phyloP scores from a whole-genome alignment of 2,113 vertebrate species.

The Ceuthmochares aereus region DNA sequence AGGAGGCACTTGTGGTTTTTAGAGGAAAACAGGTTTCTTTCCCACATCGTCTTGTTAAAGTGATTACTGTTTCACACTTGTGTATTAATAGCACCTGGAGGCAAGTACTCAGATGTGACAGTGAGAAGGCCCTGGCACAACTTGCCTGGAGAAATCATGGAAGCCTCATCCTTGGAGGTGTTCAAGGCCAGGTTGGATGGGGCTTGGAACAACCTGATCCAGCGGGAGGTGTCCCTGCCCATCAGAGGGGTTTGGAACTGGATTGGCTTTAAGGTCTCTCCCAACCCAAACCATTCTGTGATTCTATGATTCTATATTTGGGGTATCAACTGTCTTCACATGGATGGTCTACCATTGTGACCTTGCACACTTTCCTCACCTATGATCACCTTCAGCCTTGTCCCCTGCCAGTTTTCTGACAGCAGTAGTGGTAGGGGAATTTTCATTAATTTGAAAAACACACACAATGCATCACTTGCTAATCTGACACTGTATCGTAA shows the following conservation, averaged over 20 bases:
- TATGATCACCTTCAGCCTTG: background rate
- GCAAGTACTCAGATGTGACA: no score
- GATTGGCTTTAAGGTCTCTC: no score
- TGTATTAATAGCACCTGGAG: no score
- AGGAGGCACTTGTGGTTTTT: background rate
- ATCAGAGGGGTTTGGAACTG: no score
- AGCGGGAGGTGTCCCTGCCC: no score
- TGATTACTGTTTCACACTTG: no score
- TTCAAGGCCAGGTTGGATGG: no score
- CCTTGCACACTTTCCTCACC: background rate
- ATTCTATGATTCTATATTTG: background rate
- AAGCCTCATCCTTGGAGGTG: no score
- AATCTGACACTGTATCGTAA: background rate
- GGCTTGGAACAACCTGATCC: no score
- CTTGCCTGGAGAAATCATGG: no score
- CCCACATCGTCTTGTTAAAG: background rate
- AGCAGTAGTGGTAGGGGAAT: background rate
- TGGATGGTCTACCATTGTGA: fast-evolving
- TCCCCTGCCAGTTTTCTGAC: background rate
- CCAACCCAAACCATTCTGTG: no score
- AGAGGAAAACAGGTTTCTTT: background rate
- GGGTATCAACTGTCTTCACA: fast-evolving
- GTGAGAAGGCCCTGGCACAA: no score
- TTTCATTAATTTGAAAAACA: fast-evolving
- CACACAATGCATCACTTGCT: fast-evolving